Percentiles rank a stretch among this genome's conserved stretches.
Conservation (phyloP, 92 coral and sea anemone genomes). For the Virgularia gustaviana region DNA sequence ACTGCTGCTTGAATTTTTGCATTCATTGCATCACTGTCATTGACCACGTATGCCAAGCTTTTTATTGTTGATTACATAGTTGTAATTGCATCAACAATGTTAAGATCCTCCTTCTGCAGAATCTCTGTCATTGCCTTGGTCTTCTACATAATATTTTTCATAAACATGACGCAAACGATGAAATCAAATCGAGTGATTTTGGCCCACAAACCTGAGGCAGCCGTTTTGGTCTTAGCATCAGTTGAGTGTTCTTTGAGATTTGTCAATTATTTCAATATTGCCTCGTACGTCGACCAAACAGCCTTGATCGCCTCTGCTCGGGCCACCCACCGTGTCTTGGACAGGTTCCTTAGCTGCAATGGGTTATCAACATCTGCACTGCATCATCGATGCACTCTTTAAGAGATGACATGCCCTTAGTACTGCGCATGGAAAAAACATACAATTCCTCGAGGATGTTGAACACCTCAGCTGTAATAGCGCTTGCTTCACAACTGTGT, state of each 20-base stretch:
- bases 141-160: constrained; percentile 10
- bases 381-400: neutral
- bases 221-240: neutral
- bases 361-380: constrained; percentile 21
- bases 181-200: neutral
- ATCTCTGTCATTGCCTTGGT: constrained; percentile 25
- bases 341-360: constrained; percentile 1
- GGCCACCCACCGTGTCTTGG: constrained; percentile 12
- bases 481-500: neutral
- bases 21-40: neutral
- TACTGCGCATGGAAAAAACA: neutral
- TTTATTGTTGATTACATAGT: neutral
- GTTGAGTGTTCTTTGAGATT: neutral
- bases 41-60: neutral
- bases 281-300: neutral
- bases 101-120: neutral
- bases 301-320: constrained; percentile 13
- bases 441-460: neutral
- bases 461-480: neutral
- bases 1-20: neutral
- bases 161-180: constrained; percentile 4
- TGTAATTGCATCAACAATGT: neutral
- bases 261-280: neutral
- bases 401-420: neutral
- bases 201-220: neutral